A percentile compares a stretch with the other conserved stretches of the same genome.
These are phyloP conservation scores for Jacana jacana DNA, from an alignment of 2,113 vertebrate species.

Conservation along the genomic window DNA sequence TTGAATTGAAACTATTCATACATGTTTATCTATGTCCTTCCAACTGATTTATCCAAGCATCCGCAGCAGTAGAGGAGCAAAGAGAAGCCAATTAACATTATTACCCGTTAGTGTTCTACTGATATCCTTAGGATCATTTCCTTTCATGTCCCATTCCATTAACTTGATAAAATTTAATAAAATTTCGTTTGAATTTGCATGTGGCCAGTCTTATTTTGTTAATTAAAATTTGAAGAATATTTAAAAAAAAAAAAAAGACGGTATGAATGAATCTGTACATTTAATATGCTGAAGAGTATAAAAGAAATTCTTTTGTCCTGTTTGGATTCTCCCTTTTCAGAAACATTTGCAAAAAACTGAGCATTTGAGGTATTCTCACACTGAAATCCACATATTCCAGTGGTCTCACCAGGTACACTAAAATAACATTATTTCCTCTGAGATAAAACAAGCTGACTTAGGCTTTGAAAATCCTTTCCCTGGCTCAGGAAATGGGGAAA, in stretches of 20 bases:
- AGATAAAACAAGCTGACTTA: neutral
- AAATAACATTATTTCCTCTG: neutral
- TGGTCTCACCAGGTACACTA: neutral
- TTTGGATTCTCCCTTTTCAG: neutral
- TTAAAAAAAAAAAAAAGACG: neutral
- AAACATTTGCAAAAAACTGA: neutral
- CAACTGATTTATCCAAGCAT: neutral
- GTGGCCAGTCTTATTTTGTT: neutral
- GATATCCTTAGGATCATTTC: neutral
- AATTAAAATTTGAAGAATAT: neutral
- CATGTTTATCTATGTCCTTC: neutral
- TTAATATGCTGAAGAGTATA: neutral
- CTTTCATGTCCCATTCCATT: slow-evolving; percentile 6
- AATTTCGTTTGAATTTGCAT: slow-evolving; percentile 22
- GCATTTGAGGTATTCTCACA: neutral
- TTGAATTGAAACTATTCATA: neutral
- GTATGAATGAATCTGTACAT: neutral
- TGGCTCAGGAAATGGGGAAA: neutral
- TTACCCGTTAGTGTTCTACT: neutral
- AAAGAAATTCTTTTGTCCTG: neutral
- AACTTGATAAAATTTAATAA: slow-evolving; percentile 5
- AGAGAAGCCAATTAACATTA: neutral
- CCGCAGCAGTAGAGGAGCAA: neutral
- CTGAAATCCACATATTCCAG: neutral
- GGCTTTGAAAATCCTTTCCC: neutral